A percentile compares a stretch with the other conserved stretches of the same genome.
These are phyloP conservation scores for sheep (Ovis aries) DNA, from an alignment of 2,113 vertebrate species.

Conservation along the genomic window ARS-UI_Ramb_v3.0 NC_056068.1:81506001-81506500, in stretches of 20 bases:
- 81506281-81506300: not conserved
- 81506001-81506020: not conserved
- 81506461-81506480: not conserved
- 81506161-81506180: too few relatives aligned
- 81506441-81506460: not conserved
- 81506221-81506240: not conserved
- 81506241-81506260: not conserved
- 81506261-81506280: not conserved
- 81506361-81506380: not conserved
- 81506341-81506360: not conserved
- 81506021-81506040: accelerated
- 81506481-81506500: not conserved
- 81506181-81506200: not conserved
- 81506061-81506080: too few relatives aligned
- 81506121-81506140: not conserved
- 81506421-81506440: not conserved
- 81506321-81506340: not conserved
- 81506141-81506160: not conserved
- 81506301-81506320: not conserved
- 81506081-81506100: not conserved
- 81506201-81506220: not conserved
- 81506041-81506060: not conserved
- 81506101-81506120: accelerated
- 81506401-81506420: not conserved
- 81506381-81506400: not conserved